Conservation (phyloP, 1,140 invertebrate genomes). For the Drosophila nigromelanica region DNA sequence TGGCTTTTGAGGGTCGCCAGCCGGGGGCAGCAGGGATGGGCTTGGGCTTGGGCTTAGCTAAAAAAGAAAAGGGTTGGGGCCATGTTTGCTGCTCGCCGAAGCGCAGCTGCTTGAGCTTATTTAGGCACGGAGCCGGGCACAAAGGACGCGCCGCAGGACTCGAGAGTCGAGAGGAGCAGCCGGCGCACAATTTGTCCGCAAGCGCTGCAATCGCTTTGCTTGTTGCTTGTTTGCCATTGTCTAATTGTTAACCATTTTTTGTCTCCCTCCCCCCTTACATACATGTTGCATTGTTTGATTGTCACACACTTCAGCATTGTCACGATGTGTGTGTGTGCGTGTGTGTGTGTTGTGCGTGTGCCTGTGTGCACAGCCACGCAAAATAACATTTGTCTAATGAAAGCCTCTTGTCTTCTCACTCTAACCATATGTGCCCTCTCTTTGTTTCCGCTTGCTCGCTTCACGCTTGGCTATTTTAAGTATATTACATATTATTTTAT, state of each 20-base stretch:
- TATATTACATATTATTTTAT: conserved; percentile 60
- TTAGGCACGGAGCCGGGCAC: conserved; percentile 34
- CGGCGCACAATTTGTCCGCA: conserved; percentile 74
- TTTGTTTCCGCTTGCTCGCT: background rate
- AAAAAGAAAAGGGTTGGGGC: conserved; percentile 1
- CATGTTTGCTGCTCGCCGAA: conserved; percentile 15
- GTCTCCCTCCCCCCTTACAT: conserved; percentile 20
- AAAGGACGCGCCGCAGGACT: conserved; percentile 28
- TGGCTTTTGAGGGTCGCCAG: conserved; percentile 53
- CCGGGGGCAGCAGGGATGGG: background rate
- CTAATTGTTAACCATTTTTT: conserved; percentile 77
- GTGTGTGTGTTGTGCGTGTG: conserved; percentile 16
- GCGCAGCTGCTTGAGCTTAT: conserved; percentile 59
- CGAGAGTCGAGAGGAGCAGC: conserved; percentile 23
- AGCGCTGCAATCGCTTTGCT: conserved; percentile 58
- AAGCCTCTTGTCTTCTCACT: conserved; percentile 29
- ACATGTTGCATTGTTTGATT: conserved; percentile 65
- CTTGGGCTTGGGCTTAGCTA: background rate
- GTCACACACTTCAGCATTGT: conserved; percentile 56
- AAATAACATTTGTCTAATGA: conserved; percentile 78
- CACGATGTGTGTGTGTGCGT: conserved; percentile 12
- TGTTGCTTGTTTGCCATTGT: conserved; percentile 69
- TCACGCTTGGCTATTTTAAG: conserved; percentile 59
- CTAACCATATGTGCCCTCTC: background rate
- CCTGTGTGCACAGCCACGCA: conserved; percentile 25